These are phyloP conservation scores for Hypomecis atomaria DNA, from an alignment of 2,888 invertebrate species.

Conservation along the genomic window DNA sequence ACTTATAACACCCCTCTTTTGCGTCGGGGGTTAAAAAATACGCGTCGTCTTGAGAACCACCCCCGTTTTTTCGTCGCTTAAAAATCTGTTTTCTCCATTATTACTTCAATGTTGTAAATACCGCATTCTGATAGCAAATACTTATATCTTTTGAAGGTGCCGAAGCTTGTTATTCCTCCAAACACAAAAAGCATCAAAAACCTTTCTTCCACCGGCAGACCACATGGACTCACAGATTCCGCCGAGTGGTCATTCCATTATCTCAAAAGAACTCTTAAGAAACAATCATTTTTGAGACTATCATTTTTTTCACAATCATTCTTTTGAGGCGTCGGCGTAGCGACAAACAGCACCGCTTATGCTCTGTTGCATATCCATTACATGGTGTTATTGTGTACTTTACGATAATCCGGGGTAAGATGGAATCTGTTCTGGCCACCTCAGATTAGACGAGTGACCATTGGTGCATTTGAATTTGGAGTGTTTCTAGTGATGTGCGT, in stretches of 20 bases:
- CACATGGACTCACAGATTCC: slow-evolving; percentile 29
- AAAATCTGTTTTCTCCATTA: too few species aligned
- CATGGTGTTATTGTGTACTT: slow-evolving; percentile 66
- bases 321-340: slow-evolving; percentile 62
- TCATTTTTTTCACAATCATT: slow-evolving; percentile 18
- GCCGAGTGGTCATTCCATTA: slow-evolving; percentile 47
- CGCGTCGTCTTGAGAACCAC: too few species aligned
- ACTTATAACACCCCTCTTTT: too few species aligned
- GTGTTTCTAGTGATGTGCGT: slow-evolving; percentile 24
- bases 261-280: slow-evolving; percentile 46
- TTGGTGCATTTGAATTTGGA: slow-evolving; percentile 60
- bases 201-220: slow-evolving; percentile 21
- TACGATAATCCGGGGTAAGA: slow-evolving; percentile 60
- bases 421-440: slow-evolving; percentile 56
- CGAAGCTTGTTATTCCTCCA: slow-evolving; percentile 12
- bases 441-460: slow-evolving; percentile 58
- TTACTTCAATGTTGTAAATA: too few species aligned
- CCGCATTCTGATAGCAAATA: background rate
- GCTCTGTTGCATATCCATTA: slow-evolving; percentile 83
- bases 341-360: slow-evolving; percentile 71
- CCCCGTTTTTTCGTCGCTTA: too few species aligned
- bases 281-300: slow-evolving; percentile 48
- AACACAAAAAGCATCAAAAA: slow-evolving; percentile 21
- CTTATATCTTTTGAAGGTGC: slow-evolving; percentile 3
- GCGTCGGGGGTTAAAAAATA: too few species aligned